Percentiles rank a stretch among this genome's conserved stretches.
These are phyloP conservation scores for Sclerurus mexicanus DNA, from an alignment of 2,113 vertebrate genomes.

Conservation along the genomic window DNA sequence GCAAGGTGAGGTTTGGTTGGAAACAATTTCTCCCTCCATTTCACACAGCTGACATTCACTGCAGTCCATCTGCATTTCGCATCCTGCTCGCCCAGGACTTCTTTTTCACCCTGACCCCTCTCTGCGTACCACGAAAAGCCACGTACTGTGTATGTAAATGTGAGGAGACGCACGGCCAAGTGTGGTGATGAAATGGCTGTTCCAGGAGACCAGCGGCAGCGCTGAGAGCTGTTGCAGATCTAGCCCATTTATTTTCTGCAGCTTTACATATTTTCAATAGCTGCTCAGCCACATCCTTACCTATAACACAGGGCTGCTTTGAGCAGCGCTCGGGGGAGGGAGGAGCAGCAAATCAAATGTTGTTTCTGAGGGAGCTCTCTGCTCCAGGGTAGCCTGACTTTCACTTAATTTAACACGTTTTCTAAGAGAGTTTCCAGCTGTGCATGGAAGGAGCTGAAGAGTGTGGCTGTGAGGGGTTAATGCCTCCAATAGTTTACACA, in stretches of 20 bases:
- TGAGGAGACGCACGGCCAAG: neutral
- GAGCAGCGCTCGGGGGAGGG: constrained; percentile 11
- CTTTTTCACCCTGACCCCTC: neutral
- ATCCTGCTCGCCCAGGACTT: neutral
- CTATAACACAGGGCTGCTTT: constrained; percentile 71
- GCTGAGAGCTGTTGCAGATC: constrained; percentile 44
- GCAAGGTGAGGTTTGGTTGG: neutral
- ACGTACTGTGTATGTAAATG: rapidly evolving
- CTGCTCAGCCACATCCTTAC: constrained; percentile 68
- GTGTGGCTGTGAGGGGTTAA: neutral
- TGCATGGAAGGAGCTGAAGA: neutral
- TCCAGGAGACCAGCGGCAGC: constrained; percentile 44
- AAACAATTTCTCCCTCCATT: neutral
- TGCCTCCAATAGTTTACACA: neutral
- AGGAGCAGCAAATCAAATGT: constrained; percentile 44
- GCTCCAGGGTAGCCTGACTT: constrained; percentile 25
- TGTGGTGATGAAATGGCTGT: constrained; percentile 55
- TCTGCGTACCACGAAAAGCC: rapidly evolving
- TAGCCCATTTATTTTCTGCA: constrained; percentile 62
- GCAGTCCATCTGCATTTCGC: rapidly evolving
- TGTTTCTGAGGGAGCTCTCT: constrained; percentile 60
- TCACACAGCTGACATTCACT: neutral
- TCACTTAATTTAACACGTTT: constrained; percentile 50
- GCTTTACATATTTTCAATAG: constrained; percentile 71
- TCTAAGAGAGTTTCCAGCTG: constrained; percentile 49